Base-by-base conservation (phyloP, 1,140 invertebrate species). In the Bacillus rossius region DNA sequence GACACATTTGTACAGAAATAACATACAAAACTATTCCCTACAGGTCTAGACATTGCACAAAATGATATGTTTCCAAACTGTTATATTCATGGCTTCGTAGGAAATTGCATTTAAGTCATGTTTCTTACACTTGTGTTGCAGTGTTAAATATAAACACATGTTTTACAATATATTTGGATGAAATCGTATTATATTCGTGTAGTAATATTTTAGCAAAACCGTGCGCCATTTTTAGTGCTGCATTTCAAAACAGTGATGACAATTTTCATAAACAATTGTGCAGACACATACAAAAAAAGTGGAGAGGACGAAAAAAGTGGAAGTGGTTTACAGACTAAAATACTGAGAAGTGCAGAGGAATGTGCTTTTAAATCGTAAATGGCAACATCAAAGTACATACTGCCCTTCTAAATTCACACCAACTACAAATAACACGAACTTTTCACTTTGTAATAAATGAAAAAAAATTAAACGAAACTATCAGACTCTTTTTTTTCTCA, bases 51-150 rank as follows among this genome's bases (percentile, higher is more conserved):
- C 55, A 50, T 57, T 57, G 20, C 55, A 57, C 47, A 57, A 49
- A 57, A 57, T 57, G 55, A 57, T 57, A 57, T 57, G 55, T 57
- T 57, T 57, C 41, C 43, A 57, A 57, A 47, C 55, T 17, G 25
- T 42, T 20, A 34, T 10, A 47, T 22, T 22, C 49, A n/a, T 8
- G 25, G 34, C n/a, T 38, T 29, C n/a, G 34, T 26, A 47, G 23
- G 26, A 17, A 26, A 48, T 23, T 47, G 43, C 37, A 13, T 50
- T 23, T 19, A 20, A 49, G 17, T 50, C 23, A 22, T 13, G 20
- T 19, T 23, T 38, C n/a, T n/a, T 23, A 25, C 34, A 13, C 7
- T 22, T 17, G 13, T 8, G 20, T 48, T 57, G 41, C 41, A 38
- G 43, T 48, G 55, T 57, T 13, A 43, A 19, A 17, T 34, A 40